These are phyloP conservation scores for Plusia festucae DNA, from an alignment of 2,888 invertebrate species.

Conservation along the genomic window DNA sequence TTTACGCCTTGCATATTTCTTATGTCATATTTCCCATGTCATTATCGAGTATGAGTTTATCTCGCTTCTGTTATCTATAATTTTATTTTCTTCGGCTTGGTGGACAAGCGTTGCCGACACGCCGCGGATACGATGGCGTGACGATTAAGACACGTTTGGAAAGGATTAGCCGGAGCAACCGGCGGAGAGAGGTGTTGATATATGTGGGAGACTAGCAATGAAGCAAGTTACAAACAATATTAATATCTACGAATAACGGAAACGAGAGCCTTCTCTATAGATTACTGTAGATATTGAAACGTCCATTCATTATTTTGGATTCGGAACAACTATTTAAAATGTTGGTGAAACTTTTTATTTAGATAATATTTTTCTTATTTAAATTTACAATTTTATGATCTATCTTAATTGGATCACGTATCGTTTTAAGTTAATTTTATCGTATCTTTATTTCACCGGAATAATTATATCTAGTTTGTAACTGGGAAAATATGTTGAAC, in stretches of 20 bases:
- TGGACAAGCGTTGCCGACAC: background rate
- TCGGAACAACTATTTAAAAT: background rate
- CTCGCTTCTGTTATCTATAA: background rate
- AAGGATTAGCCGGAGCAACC: background rate
- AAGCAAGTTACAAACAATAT: background rate
- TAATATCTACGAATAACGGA: slow-evolving; percentile 4
- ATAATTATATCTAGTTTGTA: too few relatives aligned
- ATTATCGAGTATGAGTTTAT: slow-evolving; percentile 7
- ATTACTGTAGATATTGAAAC: background rate
- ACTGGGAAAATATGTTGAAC: too few relatives aligned
- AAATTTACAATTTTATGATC: too few relatives aligned
- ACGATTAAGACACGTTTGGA: slow-evolving; percentile 6
- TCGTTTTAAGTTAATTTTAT: too few relatives aligned
- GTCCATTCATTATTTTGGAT: background rate
- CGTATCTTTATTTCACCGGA: too few relatives aligned
- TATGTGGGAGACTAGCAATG: background rate
- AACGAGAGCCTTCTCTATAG: background rate
- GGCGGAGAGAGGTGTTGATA: slow-evolving; percentile 5
- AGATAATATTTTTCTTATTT: too few relatives aligned
- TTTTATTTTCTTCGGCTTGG: slow-evolving; percentile 5
- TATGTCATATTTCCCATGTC: background rate
- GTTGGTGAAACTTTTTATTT: background rate
- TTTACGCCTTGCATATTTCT: background rate
- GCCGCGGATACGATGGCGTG: slow-evolving; percentile 5
- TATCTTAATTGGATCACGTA: too few relatives aligned